phyloP scores from a whole-genome alignment of 2,113 vertebrate genomes.

The Ophiodon elongatus region DNA sequence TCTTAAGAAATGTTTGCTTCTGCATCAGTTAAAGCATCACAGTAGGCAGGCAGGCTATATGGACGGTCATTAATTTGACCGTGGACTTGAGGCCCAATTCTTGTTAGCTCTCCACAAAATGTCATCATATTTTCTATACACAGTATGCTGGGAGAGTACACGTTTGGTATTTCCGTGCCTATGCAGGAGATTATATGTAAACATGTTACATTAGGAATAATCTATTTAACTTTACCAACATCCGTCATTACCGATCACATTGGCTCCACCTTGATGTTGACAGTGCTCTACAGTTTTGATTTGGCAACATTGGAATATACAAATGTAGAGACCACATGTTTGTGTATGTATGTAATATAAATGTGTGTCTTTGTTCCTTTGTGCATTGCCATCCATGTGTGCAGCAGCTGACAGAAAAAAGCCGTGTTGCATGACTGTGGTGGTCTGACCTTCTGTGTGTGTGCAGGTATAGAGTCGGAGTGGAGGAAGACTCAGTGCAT shows the following conservation, averaged over 20 bases:
- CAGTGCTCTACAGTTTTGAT: neutral
- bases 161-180: neutral
- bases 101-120: neutral
- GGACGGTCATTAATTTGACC: neutral
- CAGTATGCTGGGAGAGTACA: neutral
- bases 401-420: neutral
- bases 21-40: neutral
- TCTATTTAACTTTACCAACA: neutral
- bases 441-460: conserved; percentile 50
- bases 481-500: conserved; percentile 98
- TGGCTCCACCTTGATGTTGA: neutral
- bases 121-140: neutral
- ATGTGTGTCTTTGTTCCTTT: neutral
- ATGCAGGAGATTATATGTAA: neutral
- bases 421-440: neutral
- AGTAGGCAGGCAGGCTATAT: neutral
- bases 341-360: neutral
- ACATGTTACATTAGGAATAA: neutral
- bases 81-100: neutral
- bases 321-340: neutral
- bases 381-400: neutral
- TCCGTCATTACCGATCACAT: neutral
- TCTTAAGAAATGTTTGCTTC: neutral
- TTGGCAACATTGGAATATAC: neutral
- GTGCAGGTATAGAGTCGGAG: conserved; percentile 97